Evolutionary conservation across 2,113 vertebrate species (phyloP), one percentile per base, ranked within the genome.

Genomic region (Epinephelus cyanopodus): DNA sequence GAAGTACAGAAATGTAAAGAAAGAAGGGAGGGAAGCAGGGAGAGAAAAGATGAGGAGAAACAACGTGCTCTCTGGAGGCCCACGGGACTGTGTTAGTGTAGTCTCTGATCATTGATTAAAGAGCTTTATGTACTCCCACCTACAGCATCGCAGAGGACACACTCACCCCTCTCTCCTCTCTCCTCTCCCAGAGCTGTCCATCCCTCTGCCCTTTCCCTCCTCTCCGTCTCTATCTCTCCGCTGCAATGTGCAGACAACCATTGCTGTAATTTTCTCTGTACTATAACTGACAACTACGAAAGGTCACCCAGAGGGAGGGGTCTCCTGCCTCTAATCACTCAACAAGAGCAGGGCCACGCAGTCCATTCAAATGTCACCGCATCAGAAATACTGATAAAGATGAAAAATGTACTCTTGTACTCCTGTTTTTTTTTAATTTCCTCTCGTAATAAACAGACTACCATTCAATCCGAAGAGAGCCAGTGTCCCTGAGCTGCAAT

Each of bases 31-130:
- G 50, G 23, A 74, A 25, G 23, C 58, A 48, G 67, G n/a, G 23
- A 60, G 68, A 27, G 64, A 60, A 58, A 45, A 56, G 61, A 58
- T 3, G 39, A 74, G 33, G 21, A 61, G 64, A 29, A 58, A 50
- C 45, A 62, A 52, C 25, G 47, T 80, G 58, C 23, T 93, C 82
- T 82, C 39, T 89, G 75, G 81, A 83, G 87, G 53, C 88, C 79
- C 82, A 48, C n/a, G 82, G 88, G 88, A 88, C 63, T 50, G 76
- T 84, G 81, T 86, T 88, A 86, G 81, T 66, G 78, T 77, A 80
- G 87, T 78, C 64, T 88, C 79, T 92, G 88, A 93, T 94, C 90
- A 93, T 86, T 95, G 93, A 95, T 95, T 94, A 94, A 91, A 93
- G 84, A 89, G 77, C 76, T 92, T 82, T 87, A 90, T 89, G 87